Conservation (phyloP, 1,140 invertebrate species). For the Rhizoglyphus robini region DNA sequence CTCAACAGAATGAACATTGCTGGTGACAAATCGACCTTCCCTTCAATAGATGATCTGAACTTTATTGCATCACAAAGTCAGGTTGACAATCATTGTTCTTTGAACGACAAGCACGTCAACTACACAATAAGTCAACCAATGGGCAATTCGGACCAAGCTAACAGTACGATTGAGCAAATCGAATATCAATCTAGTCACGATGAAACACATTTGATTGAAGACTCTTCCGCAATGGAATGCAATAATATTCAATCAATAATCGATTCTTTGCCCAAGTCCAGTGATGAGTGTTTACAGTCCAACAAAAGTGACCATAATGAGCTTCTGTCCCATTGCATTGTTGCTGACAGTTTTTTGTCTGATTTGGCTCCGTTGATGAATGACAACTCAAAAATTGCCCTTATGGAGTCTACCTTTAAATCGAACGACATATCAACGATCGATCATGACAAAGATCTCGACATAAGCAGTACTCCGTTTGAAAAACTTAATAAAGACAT, state of each 20-base stretch:
- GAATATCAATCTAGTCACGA: conserved; percentile 8
- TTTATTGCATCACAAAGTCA: neutral
- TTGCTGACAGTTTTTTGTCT: neutral
- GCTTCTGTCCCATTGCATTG: neutral
- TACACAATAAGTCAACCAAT: too few relatives aligned
- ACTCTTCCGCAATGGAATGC: neutral
- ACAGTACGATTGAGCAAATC: neutral
- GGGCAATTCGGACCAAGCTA: neutral
- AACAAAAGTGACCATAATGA: neutral
- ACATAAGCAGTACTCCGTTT: neutral
- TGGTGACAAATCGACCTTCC: neutral
- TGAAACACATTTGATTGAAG: neutral
- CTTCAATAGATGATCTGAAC: neutral
- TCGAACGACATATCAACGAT: neutral
- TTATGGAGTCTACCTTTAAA: conserved; percentile 14
- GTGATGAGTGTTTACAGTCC: neutral
- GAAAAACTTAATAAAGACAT: neutral
- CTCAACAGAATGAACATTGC: neutral
- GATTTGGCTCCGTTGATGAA: conserved; percentile 15
- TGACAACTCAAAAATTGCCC: conserved; percentile 12
- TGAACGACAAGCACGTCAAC: neutral
- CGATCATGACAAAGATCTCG: neutral
- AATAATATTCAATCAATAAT: conserved; percentile 6
- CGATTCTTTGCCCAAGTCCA: conserved; percentile 6
- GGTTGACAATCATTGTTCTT: neutral